Evolutionary conservation across 2,113 vertebrate species (phyloP).

Genomic region (Rhinichthys klamathensis): DNA sequence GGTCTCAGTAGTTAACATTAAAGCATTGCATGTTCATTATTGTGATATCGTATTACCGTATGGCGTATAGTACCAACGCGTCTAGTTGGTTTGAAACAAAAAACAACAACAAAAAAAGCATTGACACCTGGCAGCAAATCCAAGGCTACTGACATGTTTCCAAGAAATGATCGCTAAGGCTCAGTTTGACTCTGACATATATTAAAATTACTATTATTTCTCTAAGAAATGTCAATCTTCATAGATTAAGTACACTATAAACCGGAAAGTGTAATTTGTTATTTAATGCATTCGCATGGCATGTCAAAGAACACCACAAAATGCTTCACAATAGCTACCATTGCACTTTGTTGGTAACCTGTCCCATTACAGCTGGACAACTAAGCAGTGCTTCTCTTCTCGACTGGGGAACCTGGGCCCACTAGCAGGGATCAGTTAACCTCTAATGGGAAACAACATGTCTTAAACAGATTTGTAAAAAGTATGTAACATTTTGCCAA

Average conservation of each 20-base stretch:
- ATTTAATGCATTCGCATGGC: not conserved
- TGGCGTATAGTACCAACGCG: no score
- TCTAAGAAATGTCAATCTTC: not conserved
- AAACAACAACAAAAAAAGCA: no score
- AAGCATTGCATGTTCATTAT: no score
- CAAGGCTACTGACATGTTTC: not conserved
- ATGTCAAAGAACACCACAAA: not conserved
- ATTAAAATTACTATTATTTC: not conserved
- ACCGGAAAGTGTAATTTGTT: not conserved
- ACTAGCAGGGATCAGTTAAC: not conserved
- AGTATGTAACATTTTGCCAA: not conserved
- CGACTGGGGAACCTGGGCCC: no score
- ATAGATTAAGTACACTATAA: not conserved
- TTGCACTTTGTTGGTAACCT: not conserved
- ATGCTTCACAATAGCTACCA: not conserved
- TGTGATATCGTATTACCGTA: no score
- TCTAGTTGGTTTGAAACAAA: not conserved
- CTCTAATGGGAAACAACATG: not conserved
- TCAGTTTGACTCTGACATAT: not conserved
- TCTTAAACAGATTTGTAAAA: not conserved
- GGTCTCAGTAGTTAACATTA: no score
- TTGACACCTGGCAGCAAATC: not conserved
- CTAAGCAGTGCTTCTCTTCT: not conserved
- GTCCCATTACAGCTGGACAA: not conserved
- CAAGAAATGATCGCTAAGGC: not conserved